Conservation (phyloP, 2,113 vertebrate genomes). For the Rhinolophus sinicus region DNA sequence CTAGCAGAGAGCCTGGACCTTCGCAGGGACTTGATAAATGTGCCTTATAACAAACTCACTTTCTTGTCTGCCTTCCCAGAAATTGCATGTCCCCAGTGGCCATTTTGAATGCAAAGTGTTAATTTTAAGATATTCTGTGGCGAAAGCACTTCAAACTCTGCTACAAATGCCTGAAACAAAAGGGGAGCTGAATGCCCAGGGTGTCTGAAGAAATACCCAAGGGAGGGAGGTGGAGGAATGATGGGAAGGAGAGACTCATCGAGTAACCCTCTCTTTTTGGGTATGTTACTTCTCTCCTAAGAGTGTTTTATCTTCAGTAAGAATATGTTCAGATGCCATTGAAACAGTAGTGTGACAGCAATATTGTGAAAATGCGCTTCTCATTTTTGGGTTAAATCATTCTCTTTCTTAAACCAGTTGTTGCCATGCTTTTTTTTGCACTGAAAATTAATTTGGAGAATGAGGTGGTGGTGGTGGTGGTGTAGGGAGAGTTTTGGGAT, state of each 20-base stretch:
- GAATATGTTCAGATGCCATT: neutral
- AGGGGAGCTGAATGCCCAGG: neutral
- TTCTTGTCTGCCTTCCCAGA: slow-evolving; percentile 48
- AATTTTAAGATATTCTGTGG: slow-evolving; percentile 65
- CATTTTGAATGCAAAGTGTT: slow-evolving; percentile 62
- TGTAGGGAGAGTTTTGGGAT: neutral
- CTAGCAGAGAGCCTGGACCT: neutral
- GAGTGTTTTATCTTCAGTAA: neutral
- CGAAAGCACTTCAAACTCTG: slow-evolving; percentile 20
- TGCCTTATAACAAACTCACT: neutral
- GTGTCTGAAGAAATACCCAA: neutral
- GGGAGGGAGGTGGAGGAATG: neutral
- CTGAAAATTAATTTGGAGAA: neutral
- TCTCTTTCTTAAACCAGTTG: neutral
- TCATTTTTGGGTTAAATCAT: neutral
- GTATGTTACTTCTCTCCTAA: neutral
- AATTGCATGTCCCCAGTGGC: slow-evolving; percentile 52
- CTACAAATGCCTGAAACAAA: neutral
- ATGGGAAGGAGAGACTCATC: neutral
- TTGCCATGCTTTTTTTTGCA: neutral
- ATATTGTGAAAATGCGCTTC: neutral
- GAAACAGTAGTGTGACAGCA: neutral
- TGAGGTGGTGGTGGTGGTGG: neutral
- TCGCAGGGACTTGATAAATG: neutral
- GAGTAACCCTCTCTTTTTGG: neutral